phyloP scores from a whole-genome alignment of 1,140 invertebrate species.

The Drosophila ironensis region DNA sequence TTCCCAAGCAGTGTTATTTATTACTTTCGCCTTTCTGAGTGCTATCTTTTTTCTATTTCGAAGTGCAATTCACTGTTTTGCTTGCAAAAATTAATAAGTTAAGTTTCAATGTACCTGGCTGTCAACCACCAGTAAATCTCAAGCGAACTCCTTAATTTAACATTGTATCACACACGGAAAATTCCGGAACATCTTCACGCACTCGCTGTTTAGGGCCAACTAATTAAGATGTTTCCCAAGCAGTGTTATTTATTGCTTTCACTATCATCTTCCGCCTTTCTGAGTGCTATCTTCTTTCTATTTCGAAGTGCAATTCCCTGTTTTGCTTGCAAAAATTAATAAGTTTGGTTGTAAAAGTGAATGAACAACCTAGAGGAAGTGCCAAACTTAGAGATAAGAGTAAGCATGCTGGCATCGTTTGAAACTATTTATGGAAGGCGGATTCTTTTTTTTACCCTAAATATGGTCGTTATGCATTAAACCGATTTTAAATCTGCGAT shows the following conservation, averaged over 20 bases:
- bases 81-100: no score
- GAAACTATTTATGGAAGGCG: not conserved
- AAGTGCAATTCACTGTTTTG: not conserved
- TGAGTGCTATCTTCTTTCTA: not conserved
- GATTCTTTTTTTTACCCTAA: no score
- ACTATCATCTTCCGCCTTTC: conserved; percentile 1
- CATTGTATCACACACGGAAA: no score
- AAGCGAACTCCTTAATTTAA: no score
- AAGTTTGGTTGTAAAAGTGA: no score
- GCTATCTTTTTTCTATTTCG: not conserved
- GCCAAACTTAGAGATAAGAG: not conserved
- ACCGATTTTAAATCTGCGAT: no score
- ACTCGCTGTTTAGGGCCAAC: not conserved
- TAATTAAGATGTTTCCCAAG: not conserved
- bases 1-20: conserved; percentile 1
- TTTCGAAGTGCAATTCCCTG: not conserved
- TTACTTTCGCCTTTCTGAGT: not conserved
- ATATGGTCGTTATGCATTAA: no score
- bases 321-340: no score
- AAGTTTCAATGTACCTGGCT: no score
- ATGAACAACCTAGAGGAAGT: no score
- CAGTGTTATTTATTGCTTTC: not conserved
- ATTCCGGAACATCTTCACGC: not conserved
- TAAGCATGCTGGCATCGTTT: not conserved
- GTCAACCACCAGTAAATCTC: no score